Percentiles rank a stretch among this genome's conserved stretches.
Evolutionary conservation across 2,888 invertebrate genomes (phyloP).

Genomic region (Drosophila mayaguana): DNA sequence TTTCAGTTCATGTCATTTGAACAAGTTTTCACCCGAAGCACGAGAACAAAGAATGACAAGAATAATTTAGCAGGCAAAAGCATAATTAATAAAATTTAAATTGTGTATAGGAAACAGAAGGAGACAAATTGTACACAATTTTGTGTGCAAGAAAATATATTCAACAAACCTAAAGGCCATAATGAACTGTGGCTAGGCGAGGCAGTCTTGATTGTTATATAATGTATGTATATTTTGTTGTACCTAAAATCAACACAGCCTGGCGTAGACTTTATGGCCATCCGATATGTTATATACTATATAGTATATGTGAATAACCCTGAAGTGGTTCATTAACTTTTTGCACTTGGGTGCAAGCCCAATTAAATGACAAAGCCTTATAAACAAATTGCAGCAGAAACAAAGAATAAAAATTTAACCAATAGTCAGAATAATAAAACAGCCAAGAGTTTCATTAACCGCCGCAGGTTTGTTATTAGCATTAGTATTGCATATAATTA

Average conservation of each 20-base stretch:
- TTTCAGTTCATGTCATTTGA: conserved; percentile 31
- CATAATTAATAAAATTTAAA: conserved; percentile 19
- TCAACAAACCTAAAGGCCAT: conserved; percentile 12
- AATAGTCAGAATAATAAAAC: conserved; percentile 18
- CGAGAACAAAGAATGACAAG: conserved; percentile 30
- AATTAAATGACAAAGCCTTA: conserved; percentile 17
- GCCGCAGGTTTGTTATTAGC: conserved; percentile 11
- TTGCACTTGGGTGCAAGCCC: conserved; percentile 6
- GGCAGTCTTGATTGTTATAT: conserved; percentile 2
- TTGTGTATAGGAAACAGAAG: conserved; percentile 8
- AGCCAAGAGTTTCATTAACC: neutral
- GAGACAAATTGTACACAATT: conserved; percentile 4
- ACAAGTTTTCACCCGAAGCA: conserved; percentile 30
- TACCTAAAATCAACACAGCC: conserved; percentile 7
- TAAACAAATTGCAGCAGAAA: conserved; percentile 11
- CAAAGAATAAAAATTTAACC: neutral
- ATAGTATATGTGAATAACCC: neutral
- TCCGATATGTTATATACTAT: conserved; percentile 9
- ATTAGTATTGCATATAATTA: conserved; percentile 14
- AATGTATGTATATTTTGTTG: conserved; percentile 4
- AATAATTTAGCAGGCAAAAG: conserved; percentile 36
- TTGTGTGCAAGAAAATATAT: conserved; percentile 4
- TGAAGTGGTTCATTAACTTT: conserved; percentile 17
- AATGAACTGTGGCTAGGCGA: conserved; percentile 24
- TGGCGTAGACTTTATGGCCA: conserved; percentile 3